Evolutionary conservation across 2,888 invertebrate species (phyloP), one percentile per base, ranked within the genome.

Genomic region (Platynereis dumerilii): DNA sequence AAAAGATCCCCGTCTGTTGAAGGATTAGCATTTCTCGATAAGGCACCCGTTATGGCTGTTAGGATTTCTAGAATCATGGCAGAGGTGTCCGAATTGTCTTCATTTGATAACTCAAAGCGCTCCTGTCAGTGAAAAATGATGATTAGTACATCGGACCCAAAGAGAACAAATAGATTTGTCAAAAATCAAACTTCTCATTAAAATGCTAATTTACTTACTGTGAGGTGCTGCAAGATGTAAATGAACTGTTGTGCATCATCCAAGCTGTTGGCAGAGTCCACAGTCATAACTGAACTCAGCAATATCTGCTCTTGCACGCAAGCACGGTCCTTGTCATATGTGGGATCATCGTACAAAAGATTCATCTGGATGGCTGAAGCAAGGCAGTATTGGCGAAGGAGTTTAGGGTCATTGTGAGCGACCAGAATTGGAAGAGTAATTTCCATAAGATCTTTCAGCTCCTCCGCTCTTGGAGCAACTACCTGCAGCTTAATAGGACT

Each of bases 281-380:
- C 5, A 7, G 34, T 34, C 7, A 5, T 34, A 12, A 7, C 7
- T 7, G 34, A 34, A 34, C 26, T 55, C 55, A 24, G n/a, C 10
- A 26, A 17, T 24, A n/a, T 55, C 24, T 12, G 7, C 10, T 55
- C 24, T 22, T 24, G 17, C 26, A 26, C 12, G 24, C 10, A 7
- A 2, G 3, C 27, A 3, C 22, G 27, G 24, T 52, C n/a, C 5
- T 20, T 7, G 3, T 22, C 10, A 52, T 52, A 55, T 3, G 10
- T 24, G 17, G 55, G 22, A 17, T 55, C 24, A 3, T 55, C 27
- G 10, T n/a, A 3, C 27, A 22, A n/a, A 15, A 24, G 24, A 54
- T 61, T 61, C 55, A 61, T 24, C 54, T 61, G 61, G 12, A 54
- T 54, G 22, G 28, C 39, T 22, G 54, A 28, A 7, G 61, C 61